Base-by-base conservation (phyloP, 1,140 invertebrate genomes). In the Parasteatoda tepidariorum region DNA sequence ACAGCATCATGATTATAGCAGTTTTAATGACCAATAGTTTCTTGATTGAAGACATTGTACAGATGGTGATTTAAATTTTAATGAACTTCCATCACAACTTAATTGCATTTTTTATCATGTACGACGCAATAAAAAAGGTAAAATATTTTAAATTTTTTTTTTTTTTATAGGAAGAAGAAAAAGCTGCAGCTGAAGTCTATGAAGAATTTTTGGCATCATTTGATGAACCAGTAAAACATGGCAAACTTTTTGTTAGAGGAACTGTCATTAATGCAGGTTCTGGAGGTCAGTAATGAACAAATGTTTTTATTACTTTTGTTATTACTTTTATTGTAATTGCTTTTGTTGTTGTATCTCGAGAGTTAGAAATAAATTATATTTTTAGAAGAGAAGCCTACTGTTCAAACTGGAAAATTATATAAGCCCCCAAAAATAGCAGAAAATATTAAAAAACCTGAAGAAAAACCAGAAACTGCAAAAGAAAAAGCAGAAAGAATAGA, bases 171-270 rank as follows among this genome's bases (percentile, higher is more conserved):
- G 84, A 85, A 26, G 87, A 87, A 67, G 85, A 86, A 41, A 84
- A 87, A 57, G 87, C 85, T 18, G 86, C 90, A 71, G 90, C 89
- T 26, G 86, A 96, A 92, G 96, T 95, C 5, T 98, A 97, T 90
- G 94, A 98, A 92, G 97, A 98, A 89, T 99, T 98, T 92, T 95
- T 98, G 26, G 96, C 96, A 78, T 97, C 96, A 15, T 99, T 99
- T 91, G 95, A 98, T 92, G 95, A 98, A 84, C 92, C 93, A 7
- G 93, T 94, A 2, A 94, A 94, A 87, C 87, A 87, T 31, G 94
- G 92, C 28, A 98, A 98, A 91, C 93, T 97, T 74, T 99, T 97
- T 96, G 95, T 99, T 0, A 98, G 98, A 89, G 97, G 97, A 64
- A 96, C 96, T 62, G 96, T 95, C 2, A 98, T 98, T 87, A 96